Percentiles rank a stretch among this genome's conserved stretches.
Conservation (phyloP, 2,888 invertebrate species). For the Ectemnius continuus region DNA sequence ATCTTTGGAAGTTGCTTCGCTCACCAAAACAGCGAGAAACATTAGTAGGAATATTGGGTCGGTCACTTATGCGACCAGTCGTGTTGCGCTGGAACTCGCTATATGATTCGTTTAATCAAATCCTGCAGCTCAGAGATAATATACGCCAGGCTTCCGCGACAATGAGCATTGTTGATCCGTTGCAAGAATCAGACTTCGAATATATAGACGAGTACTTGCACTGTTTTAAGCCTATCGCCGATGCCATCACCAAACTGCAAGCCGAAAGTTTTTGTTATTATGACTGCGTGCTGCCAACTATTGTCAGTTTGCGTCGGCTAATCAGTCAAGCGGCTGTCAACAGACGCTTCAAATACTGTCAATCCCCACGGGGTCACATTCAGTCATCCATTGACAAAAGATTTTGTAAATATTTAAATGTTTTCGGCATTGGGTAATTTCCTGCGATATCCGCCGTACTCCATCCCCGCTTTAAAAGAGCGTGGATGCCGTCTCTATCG, state of each 20-base stretch:
- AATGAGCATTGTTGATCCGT: neutral
- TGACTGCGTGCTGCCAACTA: neutral
- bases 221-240: slow-evolving; percentile 1
- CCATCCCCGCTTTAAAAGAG: neutral
- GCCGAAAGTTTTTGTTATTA: slow-evolving; percentile 1
- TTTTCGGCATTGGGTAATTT: neutral
- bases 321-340: neutral
- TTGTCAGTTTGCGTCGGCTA: neutral
- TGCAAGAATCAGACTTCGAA: neutral
- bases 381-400: neutral
- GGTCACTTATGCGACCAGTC: neutral
- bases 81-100: neutral
- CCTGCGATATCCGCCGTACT: neutral
- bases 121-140: neutral
- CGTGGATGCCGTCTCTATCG: neutral
- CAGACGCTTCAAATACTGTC: neutral
- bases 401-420: neutral
- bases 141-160: neutral
- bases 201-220: neutral
- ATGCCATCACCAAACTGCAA: neutral
- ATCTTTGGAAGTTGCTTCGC: neutral
- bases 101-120: neutral
- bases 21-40: neutral
- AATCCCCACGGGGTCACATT: neutral
- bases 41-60: neutral